Conservation (phyloP, 2,797 vertebrate genomes). For the Ctenopoma multispine region DNA sequence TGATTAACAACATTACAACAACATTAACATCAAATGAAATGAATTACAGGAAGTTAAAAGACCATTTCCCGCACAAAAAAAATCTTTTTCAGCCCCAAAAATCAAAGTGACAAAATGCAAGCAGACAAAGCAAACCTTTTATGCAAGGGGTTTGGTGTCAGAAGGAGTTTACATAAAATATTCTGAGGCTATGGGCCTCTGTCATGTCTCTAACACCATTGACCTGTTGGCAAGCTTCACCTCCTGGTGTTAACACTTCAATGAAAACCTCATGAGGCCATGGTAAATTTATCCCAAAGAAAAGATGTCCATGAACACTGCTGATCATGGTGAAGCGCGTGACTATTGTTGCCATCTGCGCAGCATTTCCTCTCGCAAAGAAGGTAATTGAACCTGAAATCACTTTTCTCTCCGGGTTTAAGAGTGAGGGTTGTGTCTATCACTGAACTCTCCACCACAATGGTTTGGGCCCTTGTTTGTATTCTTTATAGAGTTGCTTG, state of each 20-base stretch:
- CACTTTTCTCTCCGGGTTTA: constrained; percentile 81
- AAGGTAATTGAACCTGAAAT: constrained; percentile 91
- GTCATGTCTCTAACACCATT: constrained; percentile 80
- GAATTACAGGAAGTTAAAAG: constrained; percentile 15
- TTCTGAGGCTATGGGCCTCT: constrained; percentile 52
- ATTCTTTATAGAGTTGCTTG: constrained; percentile 85
- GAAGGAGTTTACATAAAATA: constrained; percentile 44
- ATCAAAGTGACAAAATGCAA: constrained; percentile 43
- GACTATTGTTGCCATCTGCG: constrained; percentile 93
- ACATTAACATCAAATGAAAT: constrained; percentile 21
- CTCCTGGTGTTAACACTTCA: constrained; percentile 86
- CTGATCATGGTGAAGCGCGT: constrained; percentile 85
- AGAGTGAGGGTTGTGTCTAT: constrained; percentile 63
- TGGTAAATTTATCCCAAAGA: constrained; percentile 89
- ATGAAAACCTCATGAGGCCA: constrained; percentile 90
- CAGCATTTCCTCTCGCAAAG: constrained; percentile 76
- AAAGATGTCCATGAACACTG: constrained; percentile 85
- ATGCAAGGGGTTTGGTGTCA: constrained; percentile 32
- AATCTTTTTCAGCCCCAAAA: constrained; percentile 1
- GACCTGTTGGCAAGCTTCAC: constrained; percentile 84
- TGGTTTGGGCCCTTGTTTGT: constrained; percentile 87
- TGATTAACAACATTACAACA: background rate
- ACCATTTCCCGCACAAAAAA: constrained; percentile 25
- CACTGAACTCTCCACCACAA: constrained; percentile 81
- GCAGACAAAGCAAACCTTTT: constrained; percentile 34